Base-by-base conservation (phyloP, 2,888 invertebrate genomes). In the Nineta flava region DNA sequence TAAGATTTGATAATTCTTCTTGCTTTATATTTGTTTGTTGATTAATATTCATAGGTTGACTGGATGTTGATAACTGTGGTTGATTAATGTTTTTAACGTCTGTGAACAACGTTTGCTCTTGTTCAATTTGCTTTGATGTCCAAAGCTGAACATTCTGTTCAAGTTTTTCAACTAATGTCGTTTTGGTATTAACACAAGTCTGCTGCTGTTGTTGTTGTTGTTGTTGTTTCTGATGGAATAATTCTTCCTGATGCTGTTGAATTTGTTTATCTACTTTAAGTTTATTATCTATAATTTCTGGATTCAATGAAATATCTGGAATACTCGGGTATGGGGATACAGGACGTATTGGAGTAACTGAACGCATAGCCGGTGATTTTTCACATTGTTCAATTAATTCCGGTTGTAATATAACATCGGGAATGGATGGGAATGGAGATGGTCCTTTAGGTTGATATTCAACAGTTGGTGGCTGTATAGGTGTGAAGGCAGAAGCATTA, bases 321-420 rank as follows among this genome's bases (percentile, higher is more conserved):
- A 66, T 64, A 12, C 44, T 53, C 9, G 65, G 65, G 55, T 65
- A 65, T 12, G 63, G 62, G 1, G 64, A 63, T 7, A 53, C 43
- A 15, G 60, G 53, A 49, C 59, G 48, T 17, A 44, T 26, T 19
- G 44, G 44, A 17, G 44, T 44, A 17, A 44, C 44, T 21, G 44
- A 26, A 5, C 44, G 47, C 16, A 47, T 16, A 34, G 35, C 13
- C 17, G 21, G 19, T 13, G 35, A 26, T 32, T 54, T 52, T 32
- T 61, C 50, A 51, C 62, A 59, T 12, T 52, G 43, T 47, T 58
- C 54, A 10, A 59, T 13, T 32, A 60, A 15, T 15, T 62, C 58
- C 6, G 49, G 21, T 43, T 62, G 58, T 9, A 58, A 15, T 9
- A 45, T 50, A 15, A 62, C 54, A 52, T 62, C 60, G 15, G 60